These are phyloP conservation scores for Indri indri DNA, from an alignment of 2,113 vertebrate species.

Conservation along the genomic window DNA sequence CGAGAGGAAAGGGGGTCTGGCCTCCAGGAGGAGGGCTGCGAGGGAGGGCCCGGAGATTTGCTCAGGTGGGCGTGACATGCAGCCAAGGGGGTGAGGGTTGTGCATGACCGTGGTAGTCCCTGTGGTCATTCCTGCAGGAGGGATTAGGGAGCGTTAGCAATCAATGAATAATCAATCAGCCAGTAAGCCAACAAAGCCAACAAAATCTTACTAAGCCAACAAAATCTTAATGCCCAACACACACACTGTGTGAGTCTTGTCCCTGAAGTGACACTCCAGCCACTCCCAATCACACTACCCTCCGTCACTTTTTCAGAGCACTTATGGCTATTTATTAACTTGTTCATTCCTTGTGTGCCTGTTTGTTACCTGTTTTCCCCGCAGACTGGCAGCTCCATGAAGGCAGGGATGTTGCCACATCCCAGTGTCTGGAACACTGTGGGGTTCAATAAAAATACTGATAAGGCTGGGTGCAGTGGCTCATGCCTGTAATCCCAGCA, in stretches of 20 bases:
- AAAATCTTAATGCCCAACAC: background rate
- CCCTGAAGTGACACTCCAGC: background rate
- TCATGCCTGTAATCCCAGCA: too few species aligned
- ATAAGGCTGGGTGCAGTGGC: background rate
- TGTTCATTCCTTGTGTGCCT: background rate
- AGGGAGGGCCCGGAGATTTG: conserved; percentile 66
- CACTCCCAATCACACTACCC: background rate
- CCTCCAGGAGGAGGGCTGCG: background rate
- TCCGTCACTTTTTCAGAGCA: background rate
- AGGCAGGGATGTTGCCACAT: background rate
- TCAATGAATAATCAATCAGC: background rate
- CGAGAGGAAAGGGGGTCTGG: background rate
- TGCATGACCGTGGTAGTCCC: accelerated
- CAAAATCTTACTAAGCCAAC: background rate
- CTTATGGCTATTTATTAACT: background rate
- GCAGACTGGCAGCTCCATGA: background rate
- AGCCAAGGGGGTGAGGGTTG: accelerated
- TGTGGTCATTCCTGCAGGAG: background rate
- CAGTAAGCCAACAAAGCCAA: background rate
- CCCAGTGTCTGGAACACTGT: background rate
- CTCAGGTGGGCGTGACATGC: background rate
- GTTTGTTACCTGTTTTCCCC: background rate
- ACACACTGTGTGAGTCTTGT: background rate
- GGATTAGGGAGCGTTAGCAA: background rate
- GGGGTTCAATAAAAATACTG: background rate